Conservation (phyloP, 2,888 invertebrate genomes). For the Cremastinae sp. region DNA sequence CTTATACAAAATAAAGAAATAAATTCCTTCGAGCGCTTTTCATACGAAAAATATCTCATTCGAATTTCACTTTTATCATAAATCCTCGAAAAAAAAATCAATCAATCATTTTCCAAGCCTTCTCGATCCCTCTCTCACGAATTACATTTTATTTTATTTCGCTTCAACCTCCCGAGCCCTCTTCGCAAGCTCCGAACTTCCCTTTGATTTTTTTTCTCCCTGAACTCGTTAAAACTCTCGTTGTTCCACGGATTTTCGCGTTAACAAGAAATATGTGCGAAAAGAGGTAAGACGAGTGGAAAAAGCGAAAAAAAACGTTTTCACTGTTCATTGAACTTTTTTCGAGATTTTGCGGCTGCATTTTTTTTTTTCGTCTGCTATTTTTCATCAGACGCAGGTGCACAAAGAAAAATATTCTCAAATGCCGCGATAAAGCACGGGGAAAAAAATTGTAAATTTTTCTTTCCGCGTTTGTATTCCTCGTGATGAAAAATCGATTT, state of each 20-base stretch:
- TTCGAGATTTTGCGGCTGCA: conserved; percentile 5
- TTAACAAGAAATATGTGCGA: neutral
- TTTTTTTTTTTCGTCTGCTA: neutral
- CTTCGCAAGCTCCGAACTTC: too few species aligned
- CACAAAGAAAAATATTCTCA: conserved; percentile 6
- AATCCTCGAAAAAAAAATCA: too few species aligned
- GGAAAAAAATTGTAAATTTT: conserved; percentile 9
- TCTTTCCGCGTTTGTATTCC: conserved; percentile 1
- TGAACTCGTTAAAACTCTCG: conserved; percentile 72
- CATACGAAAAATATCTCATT: too few species aligned
- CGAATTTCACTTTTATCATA: too few species aligned
- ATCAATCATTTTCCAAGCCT: too few species aligned
- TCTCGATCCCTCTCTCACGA: too few species aligned
- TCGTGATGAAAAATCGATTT: neutral
- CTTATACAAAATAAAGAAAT: conserved; percentile 15
- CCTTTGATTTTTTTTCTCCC: too few species aligned
- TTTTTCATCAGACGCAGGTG: too few species aligned
- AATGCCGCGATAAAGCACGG: conserved; percentile 27
- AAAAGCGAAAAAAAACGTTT: conserved; percentile 44
- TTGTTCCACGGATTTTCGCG: conserved; percentile 46
- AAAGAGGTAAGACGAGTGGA: neutral
- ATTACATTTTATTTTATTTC: too few species aligned
- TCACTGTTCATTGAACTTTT: conserved; percentile 27
- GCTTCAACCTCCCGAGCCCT: too few species aligned
- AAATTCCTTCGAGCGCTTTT: too few species aligned